These are phyloP conservation scores for Drosophila bocki DNA, from an alignment of 1,140 invertebrate genomes.

Conservation along the genomic window DNA sequence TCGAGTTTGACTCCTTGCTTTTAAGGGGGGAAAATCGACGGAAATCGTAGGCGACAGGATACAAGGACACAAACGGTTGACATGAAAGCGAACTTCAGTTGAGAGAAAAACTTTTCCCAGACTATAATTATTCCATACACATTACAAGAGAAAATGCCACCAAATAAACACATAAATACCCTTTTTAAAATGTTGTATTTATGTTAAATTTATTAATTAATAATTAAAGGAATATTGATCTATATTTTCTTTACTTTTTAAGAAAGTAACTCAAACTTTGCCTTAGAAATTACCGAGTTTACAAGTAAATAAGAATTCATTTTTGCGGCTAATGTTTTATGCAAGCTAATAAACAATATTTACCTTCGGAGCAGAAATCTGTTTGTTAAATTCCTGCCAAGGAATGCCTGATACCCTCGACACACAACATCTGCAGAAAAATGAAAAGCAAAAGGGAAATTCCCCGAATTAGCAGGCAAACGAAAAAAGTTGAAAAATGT, in stretches of 20 bases:
- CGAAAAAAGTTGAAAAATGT: slow-evolving; percentile 53
- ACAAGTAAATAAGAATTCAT: not conserved
- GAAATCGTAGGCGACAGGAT: slow-evolving; percentile 36
- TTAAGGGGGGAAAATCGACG: not conserved
- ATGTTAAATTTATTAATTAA: not conserved
- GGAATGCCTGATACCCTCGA: slow-evolving; percentile 12
- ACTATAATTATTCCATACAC: slow-evolving; percentile 8
- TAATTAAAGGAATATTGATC: not conserved
- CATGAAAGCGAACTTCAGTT: slow-evolving; percentile 10
- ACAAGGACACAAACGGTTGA: slow-evolving; percentile 29
- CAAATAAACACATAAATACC: not conserved
- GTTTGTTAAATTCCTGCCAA: slow-evolving; percentile 11
- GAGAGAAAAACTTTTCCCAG: not conserved
- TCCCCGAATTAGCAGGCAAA: slow-evolving; percentile 13
- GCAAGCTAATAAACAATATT: slow-evolving; percentile 18
- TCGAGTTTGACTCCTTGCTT: slow-evolving; percentile 29
- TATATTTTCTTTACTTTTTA: not conserved
- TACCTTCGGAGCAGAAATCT: not conserved
- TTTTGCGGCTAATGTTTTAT: slow-evolving; percentile 1
- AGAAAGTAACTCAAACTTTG: not conserved
- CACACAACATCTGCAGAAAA: slow-evolving; percentile 7
- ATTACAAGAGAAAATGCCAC: not conserved
- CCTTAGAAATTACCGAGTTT: not conserved
- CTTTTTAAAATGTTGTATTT: not conserved
- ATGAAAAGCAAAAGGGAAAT: slow-evolving; percentile 8